phyloP scores from a whole-genome alignment of 2,797 vertebrate genomes.

The Alectoris magna region DNA sequence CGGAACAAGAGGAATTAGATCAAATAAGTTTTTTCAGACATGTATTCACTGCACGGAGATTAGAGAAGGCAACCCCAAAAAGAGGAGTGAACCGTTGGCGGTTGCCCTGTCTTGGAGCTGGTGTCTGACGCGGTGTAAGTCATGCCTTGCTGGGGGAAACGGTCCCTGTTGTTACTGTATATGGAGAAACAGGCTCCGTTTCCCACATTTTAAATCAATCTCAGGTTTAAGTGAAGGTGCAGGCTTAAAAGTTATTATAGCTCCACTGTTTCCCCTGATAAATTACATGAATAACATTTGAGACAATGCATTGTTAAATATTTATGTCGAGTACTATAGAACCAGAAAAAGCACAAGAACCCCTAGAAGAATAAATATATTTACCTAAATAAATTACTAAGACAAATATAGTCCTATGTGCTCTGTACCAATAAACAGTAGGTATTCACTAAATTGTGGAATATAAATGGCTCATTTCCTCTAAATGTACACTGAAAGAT shows the following conservation, averaged over 20 bases:
- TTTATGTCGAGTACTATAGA: conserved; percentile 86
- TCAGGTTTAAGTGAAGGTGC: conserved; percentile 84
- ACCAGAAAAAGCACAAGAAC: conserved; percentile 83
- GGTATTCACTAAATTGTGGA: conserved; percentile 90
- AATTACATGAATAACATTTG: conserved; percentile 89
- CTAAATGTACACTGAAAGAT: conserved; percentile 88
- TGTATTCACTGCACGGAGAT: neutral
- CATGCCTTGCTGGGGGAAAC: conserved; percentile 2
- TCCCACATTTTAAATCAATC: conserved; percentile 77
- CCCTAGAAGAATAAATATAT: conserved; percentile 89
- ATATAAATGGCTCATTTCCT: conserved; percentile 91
- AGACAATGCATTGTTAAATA: conserved; percentile 89
- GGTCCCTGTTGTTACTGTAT: neutral
- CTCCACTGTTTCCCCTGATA: conserved; percentile 83
- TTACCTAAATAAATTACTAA: conserved; percentile 91
- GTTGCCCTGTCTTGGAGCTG: neutral
- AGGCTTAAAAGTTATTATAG: conserved; percentile 83
- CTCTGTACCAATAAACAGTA: conserved; percentile 89
- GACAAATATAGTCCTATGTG: conserved; percentile 88
- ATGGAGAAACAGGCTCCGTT: conserved; percentile 52
- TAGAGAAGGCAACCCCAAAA: neutral
- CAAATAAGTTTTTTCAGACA: neutral
- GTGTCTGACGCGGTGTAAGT: neutral
- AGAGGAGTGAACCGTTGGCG: neutral
- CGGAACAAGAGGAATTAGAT: neutral